phyloP scores from a whole-genome alignment of 2,888 invertebrate species.

The Lycaena phlaeas region DNA sequence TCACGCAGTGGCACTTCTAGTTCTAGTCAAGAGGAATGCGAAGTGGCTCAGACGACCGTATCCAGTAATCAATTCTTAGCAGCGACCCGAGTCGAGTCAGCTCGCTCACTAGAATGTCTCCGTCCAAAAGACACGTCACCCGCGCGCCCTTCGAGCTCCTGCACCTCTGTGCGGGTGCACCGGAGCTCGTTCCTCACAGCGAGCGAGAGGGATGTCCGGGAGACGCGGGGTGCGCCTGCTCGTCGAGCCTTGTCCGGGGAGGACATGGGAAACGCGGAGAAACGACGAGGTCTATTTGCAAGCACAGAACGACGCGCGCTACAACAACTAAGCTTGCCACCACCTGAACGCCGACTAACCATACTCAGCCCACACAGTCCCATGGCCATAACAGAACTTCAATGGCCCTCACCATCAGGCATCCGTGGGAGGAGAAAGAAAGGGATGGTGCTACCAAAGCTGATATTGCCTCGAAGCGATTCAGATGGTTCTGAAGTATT shows the following conservation, averaged over 20 bases:
- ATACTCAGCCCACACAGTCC: constrained; percentile 88
- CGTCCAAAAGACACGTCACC: constrained; percentile 72
- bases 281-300: constrained; percentile 78
- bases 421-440: constrained; percentile 78
- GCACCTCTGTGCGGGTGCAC: constrained; percentile 62
- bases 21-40: constrained; percentile 80
- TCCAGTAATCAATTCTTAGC: constrained; percentile 69
- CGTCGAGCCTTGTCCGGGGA: constrained; percentile 76
- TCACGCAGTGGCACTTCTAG: constrained; percentile 76
- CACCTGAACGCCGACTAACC: constrained; percentile 78
- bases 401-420: constrained; percentile 73
- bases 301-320: constrained; percentile 76
- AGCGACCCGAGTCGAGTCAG: constrained; percentile 71
- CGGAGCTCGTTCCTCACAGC: constrained; percentile 77
- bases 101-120: constrained; percentile 81
- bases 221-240: constrained; percentile 76
- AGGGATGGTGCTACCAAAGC: constrained; percentile 81
- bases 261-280: constrained; percentile 76
- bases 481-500: constrained; percentile 80
- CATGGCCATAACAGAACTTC: constrained; percentile 76
- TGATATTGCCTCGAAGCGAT: constrained; percentile 83
- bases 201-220: constrained; percentile 78
- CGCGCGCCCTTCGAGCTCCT: constrained; percentile 67
- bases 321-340: constrained; percentile 80
- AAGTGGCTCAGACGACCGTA: constrained; percentile 62